Evolutionary conservation across 2,797 vertebrate genomes (phyloP).

Genomic region (Alfaro cultratus): DNA sequence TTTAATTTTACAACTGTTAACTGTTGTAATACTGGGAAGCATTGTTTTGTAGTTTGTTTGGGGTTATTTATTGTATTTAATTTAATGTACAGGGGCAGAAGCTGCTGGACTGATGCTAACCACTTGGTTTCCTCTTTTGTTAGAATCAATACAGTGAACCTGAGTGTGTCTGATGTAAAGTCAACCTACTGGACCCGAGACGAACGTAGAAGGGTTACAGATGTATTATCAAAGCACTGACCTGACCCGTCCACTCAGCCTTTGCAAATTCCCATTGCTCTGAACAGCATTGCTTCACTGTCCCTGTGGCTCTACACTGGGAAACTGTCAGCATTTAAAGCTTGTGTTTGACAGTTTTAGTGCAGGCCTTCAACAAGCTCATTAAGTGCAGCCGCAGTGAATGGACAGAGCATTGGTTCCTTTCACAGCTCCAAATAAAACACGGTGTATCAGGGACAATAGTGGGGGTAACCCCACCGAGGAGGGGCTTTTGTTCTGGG

Average conservation of each 20-base stretch:
- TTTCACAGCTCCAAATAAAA: constrained; percentile 70
- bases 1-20: too few species aligned
- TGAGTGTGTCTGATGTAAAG: too few species aligned
- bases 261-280: constrained; percentile 12
- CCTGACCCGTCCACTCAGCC: constrained; percentile 1
- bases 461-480: constrained; percentile 41
- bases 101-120: too few species aligned
- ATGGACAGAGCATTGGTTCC: constrained; percentile 50
- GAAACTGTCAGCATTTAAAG: constrained; percentile 60
- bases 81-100: too few species aligned
- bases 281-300: constrained; percentile 67
- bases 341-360: constrained; percentile 66
- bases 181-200: too few species aligned
- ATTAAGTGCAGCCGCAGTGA: constrained; percentile 69
- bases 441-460: constrained; percentile 68
- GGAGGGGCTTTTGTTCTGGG: constrained; percentile 69
- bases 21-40: too few species aligned
- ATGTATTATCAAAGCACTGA: neutral
- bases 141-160: too few species aligned
- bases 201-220: too few species aligned
- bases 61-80: too few species aligned
- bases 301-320: constrained; percentile 34
- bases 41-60: too few species aligned
- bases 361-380: constrained; percentile 64
- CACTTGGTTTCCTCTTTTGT: too few species aligned